These are phyloP conservation scores for Selenia dentaria DNA, from an alignment of 2,888 invertebrate species.

Conservation along the genomic window DNA sequence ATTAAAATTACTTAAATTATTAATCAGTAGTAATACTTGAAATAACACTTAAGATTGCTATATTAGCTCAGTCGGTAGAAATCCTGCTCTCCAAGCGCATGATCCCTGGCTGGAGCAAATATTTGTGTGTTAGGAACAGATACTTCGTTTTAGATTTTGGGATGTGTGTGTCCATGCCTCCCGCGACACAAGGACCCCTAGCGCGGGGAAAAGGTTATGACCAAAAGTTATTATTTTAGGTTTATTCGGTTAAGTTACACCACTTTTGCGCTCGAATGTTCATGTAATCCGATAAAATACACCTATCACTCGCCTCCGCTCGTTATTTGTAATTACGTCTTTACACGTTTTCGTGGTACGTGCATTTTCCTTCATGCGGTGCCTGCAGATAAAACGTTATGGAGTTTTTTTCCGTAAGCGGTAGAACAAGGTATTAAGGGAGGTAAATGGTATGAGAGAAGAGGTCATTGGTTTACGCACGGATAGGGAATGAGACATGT, in stretches of 20 bases:
- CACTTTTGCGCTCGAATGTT: conserved; percentile 27
- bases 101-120: too few relatives aligned
- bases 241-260: conserved; percentile 6
- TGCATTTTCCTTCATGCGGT: conserved; percentile 32
- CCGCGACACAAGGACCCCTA: too few relatives aligned
- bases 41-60: too few relatives aligned
- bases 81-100: too few relatives aligned
- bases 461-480: conserved; percentile 9
- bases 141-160: too few relatives aligned
- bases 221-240: too few relatives aligned
- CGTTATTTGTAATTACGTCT: conserved; percentile 72
- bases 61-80: too few relatives aligned
- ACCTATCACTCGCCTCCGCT: conserved; percentile 57
- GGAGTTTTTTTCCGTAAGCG: conserved; percentile 24
- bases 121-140: too few relatives aligned
- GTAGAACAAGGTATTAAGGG: conserved; percentile 23
- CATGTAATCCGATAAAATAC: conserved; percentile 77
- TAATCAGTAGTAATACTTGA: too few relatives aligned
- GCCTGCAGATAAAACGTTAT: conserved; percentile 34
- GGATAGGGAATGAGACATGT: conserved; percentile 2
- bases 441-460: conserved; percentile 19
- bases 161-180: too few relatives aligned
- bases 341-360: conserved; percentile 43
- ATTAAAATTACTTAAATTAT: too few relatives aligned
- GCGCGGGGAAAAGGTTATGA: too few relatives aligned